Base-by-base conservation (phyloP, 1,140 invertebrate species). In the Vanessa tameamea region DNA sequence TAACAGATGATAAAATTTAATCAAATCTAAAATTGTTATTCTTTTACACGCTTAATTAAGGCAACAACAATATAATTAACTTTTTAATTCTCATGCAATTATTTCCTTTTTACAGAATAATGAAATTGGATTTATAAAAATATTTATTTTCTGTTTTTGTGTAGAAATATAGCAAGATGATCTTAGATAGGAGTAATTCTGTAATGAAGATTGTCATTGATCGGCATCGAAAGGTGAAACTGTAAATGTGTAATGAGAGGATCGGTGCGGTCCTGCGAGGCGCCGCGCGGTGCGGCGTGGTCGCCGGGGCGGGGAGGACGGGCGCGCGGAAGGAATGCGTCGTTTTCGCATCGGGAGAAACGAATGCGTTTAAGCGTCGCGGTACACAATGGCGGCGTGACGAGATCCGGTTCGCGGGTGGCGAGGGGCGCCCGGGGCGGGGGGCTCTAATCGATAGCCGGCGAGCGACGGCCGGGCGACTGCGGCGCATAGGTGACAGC, bases 291-390 rank as follows among this genome's bases (percentile, higher is more conserved):
- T 73, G 84, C 78, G 80, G 79, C 75, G 75, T 77, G 83, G 83
- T 69, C 71, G 82, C 73, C 77, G 80, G 86, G 79, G 84, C 76
- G 85, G 86, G 84, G 82, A 78, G 87, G 86, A 81, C 83, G 88
- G 85, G 79, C 87, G 85, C 87, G 88, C 85, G 90, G 91, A 92
- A 92, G 90, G 89, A 92, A 91, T 91, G 90, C 91, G 92, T 93
- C 92, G 90, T 92, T 92, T 92, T 92, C 90, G 90, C 90, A 92
- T 92, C 90, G 90, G 90, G 90, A 92, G 90, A 92, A 92, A 92
- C 90, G 90, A 92, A 92, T 91, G 90, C 90, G 90, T 92, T 92
- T 92, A 92, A 92, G 90, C 90, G 90, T 91, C 90, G 90, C 90
- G 90, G 90, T 91, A 92, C 87, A 92, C 90, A 92, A 92, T 91